Percentiles rank a stretch among this genome's conserved stretches.
Conservation (phyloP, 2,888 invertebrate genomes). For the Acronicta leporina region DNA sequence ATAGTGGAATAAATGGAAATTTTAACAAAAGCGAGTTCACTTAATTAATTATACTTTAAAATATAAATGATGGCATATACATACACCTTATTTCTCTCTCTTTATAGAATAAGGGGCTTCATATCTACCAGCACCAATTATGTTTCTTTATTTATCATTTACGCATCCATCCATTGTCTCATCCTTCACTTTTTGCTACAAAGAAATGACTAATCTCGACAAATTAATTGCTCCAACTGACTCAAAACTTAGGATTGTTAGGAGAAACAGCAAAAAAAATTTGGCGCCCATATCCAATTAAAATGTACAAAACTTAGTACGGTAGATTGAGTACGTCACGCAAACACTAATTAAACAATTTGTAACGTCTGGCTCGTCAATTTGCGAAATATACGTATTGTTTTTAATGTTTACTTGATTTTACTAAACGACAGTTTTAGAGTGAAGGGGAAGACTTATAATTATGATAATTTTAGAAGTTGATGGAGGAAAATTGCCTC, state of each 20-base stretch:
- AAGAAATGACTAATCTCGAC: neutral
- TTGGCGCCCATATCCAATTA: constrained; percentile 58
- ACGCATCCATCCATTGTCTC: too few relatives aligned
- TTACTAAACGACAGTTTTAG: constrained; percentile 3
- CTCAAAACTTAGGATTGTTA: constrained; percentile 30
- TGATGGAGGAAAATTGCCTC: too few relatives aligned
- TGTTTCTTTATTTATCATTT: too few relatives aligned
- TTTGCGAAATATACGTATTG: constrained; percentile 36
- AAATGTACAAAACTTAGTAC: constrained; percentile 39
- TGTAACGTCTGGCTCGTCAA: constrained; percentile 57
- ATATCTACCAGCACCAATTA: too few relatives aligned
- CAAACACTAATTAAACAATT: constrained; percentile 60
- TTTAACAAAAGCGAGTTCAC: too few relatives aligned
- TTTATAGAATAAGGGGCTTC: too few relatives aligned
- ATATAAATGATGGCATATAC: too few relatives aligned
- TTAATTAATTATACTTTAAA: too few relatives aligned
- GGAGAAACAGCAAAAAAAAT: constrained; percentile 30
- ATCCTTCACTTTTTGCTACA: neutral
- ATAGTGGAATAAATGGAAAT: too few relatives aligned
- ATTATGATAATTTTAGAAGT: neutral
- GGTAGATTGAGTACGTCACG: constrained; percentile 59
- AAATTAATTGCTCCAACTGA: constrained; percentile 21
- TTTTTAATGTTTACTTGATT: constrained; percentile 42
- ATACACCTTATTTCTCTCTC: too few relatives aligned
- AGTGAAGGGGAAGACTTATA: neutral